Evolutionary conservation across 53 echinoderm and acorn worm genomes (phyloP).

Genomic region (Apostichopus leukothele): DNA sequence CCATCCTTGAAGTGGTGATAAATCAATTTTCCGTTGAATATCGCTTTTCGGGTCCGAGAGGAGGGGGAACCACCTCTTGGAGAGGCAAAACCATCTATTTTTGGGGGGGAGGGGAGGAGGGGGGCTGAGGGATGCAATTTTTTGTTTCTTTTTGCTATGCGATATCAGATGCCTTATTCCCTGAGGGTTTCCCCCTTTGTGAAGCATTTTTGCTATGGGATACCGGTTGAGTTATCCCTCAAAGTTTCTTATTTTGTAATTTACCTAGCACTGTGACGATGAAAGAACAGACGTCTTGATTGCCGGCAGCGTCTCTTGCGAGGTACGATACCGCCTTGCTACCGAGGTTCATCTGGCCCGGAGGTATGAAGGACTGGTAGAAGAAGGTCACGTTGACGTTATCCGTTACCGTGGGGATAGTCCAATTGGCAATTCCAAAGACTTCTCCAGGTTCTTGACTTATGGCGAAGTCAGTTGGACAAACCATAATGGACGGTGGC

Average conservation of each 20-base stretch:
- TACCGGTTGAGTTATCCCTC: too few relatives aligned
- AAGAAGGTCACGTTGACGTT: conserved; percentile 51
- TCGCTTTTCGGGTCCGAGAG: too few relatives aligned
- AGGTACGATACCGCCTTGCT: conserved; percentile 30
- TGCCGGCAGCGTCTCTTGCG: conserved; percentile 57
- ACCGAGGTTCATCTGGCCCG: conserved; percentile 43
- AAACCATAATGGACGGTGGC: conserved; percentile 31
- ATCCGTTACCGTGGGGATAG: conserved; percentile 17
- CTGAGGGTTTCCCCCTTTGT: too few relatives aligned
- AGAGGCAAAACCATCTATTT: too few relatives aligned
- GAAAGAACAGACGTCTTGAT: conserved; percentile 49
- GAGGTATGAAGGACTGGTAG: conserved; percentile 30
- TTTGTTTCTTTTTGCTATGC: too few relatives aligned
- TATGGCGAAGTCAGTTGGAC: conserved; percentile 31
- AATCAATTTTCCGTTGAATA: background rate
- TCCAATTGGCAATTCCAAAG: conserved; percentile 26
- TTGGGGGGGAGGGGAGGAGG: too few relatives aligned
- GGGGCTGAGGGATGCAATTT: too few relatives aligned
- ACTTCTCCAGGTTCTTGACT: conserved; percentile 40
- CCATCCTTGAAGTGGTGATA: background rate
- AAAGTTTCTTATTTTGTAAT: too few relatives aligned
- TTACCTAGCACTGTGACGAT: conserved; percentile 57
- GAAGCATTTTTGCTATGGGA: too few relatives aligned
- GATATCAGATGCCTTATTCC: too few relatives aligned
- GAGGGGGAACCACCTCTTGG: too few relatives aligned